Conservation (phyloP, 2,888 invertebrate genomes). For the Periphyllus acericola region DNA sequence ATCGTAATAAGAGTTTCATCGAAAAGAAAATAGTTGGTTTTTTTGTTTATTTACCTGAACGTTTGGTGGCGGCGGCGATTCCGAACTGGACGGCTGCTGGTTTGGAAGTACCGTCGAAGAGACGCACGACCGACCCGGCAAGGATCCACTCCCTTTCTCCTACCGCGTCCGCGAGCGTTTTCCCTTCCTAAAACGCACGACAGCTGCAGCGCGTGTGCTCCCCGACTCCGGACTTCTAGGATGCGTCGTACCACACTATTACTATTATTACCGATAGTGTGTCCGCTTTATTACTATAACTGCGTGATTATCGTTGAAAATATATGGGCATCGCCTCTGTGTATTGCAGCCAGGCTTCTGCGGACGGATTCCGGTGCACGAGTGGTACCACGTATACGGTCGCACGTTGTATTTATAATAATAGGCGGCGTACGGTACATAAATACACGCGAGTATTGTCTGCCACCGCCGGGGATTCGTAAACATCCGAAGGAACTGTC, state of each 20-base stretch:
- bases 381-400: neutral
- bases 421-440: no score
- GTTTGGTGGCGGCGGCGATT: constrained; percentile 16
- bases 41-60: constrained; percentile 18
- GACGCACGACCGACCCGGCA: constrained; percentile 1
- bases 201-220: neutral
- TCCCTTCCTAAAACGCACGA: constrained; percentile 23
- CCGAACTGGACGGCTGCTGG: constrained; percentile 45
- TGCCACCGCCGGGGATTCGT: neutral
- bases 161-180: neutral
- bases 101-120: constrained; percentile 26
- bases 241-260: neutral
- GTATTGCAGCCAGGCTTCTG: no score
- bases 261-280: neutral
- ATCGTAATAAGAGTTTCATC: neutral
- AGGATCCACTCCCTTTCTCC: constrained; percentile 53
- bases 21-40: neutral
- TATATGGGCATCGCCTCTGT: no score
- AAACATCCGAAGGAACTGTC: neutral
- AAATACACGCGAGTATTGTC: neutral
- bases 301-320: neutral
- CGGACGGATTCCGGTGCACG: no score
- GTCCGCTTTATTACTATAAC: neutral
- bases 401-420: neutral
- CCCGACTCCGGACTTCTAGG: neutral